These are phyloP conservation scores for Philypnodon macrostomus DNA, from an alignment of 2,797 vertebrate genomes.

Conservation along the genomic window DNA sequence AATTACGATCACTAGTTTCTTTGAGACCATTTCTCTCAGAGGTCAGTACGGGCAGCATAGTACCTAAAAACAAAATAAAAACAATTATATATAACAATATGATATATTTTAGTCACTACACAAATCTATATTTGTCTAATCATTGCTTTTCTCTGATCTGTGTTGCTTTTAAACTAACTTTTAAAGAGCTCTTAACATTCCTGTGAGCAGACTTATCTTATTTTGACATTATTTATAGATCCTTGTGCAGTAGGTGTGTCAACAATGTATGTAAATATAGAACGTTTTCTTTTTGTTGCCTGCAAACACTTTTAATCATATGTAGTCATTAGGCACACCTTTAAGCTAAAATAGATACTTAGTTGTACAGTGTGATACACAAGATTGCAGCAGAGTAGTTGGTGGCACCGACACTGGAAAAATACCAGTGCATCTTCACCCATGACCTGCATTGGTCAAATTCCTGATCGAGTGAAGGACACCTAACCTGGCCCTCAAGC, in stretches of 20 bases:
- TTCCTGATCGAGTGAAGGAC: slow-evolving; percentile 61
- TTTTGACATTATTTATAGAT: too few species aligned
- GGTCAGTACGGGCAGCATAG: slow-evolving; percentile 7
- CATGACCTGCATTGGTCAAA: slow-evolving; percentile 70
- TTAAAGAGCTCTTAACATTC: too few species aligned
- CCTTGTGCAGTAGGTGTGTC: too few species aligned
- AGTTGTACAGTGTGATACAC: slow-evolving; percentile 35
- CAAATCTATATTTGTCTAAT: too few species aligned
- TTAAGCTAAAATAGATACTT: slow-evolving; percentile 14
- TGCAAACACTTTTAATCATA: too few species aligned
- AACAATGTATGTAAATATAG: too few species aligned
- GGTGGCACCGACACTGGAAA: slow-evolving; percentile 67
- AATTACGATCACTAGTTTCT: too few species aligned
- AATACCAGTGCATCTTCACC: slow-evolving; percentile 70
- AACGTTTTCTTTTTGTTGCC: too few species aligned
- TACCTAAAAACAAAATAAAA: slow-evolving; percentile 38
- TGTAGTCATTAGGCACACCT: not conserved
- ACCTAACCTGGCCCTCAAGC: slow-evolving; percentile 21
- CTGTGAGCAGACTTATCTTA: too few species aligned
- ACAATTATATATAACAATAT: not conserved
- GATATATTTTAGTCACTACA: too few species aligned
- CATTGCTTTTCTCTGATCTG: too few species aligned
- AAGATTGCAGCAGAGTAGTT: slow-evolving; percentile 36
- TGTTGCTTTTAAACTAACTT: too few species aligned
- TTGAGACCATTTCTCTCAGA: slow-evolving; percentile 1